Base-by-base conservation (phyloP, 2,797 vertebrate species). In the Dicrostonyx torquatus region DNA sequence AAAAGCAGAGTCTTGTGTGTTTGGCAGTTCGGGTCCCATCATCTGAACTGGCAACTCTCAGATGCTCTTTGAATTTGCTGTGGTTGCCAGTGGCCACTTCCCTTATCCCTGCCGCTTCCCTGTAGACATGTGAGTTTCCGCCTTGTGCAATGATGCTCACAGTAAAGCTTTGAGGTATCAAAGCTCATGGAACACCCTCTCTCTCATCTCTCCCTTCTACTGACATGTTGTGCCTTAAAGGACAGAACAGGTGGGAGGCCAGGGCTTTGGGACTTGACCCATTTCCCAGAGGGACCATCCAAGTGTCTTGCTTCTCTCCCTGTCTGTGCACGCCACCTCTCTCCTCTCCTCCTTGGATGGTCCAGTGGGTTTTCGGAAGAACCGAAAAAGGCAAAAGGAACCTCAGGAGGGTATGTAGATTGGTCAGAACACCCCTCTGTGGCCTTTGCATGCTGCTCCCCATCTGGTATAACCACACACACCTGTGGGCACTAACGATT, bases 311-410 rank as follows among this genome's bases (percentile, higher is more conserved):
- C 18, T 43, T 76, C 37, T 73, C 62, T 48, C 72, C 50, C 84
- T 50, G 13, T 6, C 73, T 90, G 75, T 60, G 75, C 94, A 9
- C 77, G 9, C 82, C 5, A 10, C 95, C 90, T 75, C 0, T 40
- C 91, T 87, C 85, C 89, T 96, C 97, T 79, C 60, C 55, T 97
- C 97, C 97, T 80, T 0, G 11, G 68, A 94, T 90, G 58, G 34
- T 68, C 89, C 98, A 99, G 99, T 99, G 98, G 99, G 99, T 97
- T 99, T 99, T 97, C 99, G 99, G 95, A 99, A 96, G 75, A 99
- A 98, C 96, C 96, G 97, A 15, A 97, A 98, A 82, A 97, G 97
- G 2, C 92, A 92, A 53, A 64, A 97, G 80, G 96, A 98, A 83
- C 90, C 97, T 79, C 98, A 97, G 92, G 97, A 97, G 70, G 98